Evolutionary conservation across 1,140 invertebrate genomes (phyloP), one percentile per base, ranked within the genome.

Genomic region (Watersipora subatra): DNA sequence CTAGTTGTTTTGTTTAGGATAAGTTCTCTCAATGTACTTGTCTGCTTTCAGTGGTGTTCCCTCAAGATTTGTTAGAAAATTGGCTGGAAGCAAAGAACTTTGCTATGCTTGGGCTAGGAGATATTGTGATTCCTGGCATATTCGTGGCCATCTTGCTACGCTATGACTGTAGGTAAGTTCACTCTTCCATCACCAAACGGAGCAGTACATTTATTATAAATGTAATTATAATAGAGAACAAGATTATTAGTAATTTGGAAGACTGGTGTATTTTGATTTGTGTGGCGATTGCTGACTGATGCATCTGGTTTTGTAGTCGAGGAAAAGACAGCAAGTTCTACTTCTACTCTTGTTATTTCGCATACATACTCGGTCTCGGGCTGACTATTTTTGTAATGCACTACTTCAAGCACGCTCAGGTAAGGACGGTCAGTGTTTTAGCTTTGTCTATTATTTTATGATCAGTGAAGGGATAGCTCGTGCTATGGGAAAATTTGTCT

Each of bases 51-150:
- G 89, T 99, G 80, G 90, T 98, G 28, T 99, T 99, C 80, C 97
- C 97, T 7, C 94, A 98, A 85, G 96, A 99, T 80, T 82, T 99
- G 26, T 82, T 99, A 1, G 88, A 92, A 73, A 92, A 93, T 72
- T 96, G 97, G 1, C 77, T 97, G 15, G 85, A 83, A 67, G 93
- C 92, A 3, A 89, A 85, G 67, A 98, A 98, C 81, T 97, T 97
- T 83, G 94, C 96, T 1, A 99, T 99, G 94, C 80, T 99, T 17
- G 97, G 97, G 2, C 84, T 99, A 2, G 97, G 97, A 24, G 97
- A 99, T 77, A 97, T 99, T 73, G 95, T 99, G 7, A 91, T 99
- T 71, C 97, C 96, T 22, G 97, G 97, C 66, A 98, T 99, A 69
- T 99, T 99, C 78, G 97, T 99, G 76, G 96, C 97, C 1, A 84